These are phyloP conservation scores for Cynopterus brachyotis DNA, from an alignment of 2,113 vertebrate species.

Conservation along the genomic window DNA sequence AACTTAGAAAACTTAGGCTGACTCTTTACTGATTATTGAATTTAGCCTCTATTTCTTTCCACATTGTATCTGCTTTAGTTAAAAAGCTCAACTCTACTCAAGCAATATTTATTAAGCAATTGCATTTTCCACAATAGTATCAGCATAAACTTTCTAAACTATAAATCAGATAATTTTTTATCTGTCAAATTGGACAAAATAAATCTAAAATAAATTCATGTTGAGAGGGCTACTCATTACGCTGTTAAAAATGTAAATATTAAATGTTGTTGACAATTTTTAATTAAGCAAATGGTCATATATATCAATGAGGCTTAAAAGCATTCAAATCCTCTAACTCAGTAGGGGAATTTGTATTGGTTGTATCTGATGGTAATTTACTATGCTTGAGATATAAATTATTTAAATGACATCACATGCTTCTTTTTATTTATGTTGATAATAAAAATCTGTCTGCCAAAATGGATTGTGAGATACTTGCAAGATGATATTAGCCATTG, in stretches of 20 bases:
- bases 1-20: background rate
- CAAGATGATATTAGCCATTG: background rate
- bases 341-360: background rate
- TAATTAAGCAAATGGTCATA: conserved; percentile 24
- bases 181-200: background rate
- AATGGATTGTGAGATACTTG: background rate
- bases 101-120: background rate
- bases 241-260: background rate
- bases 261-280: background rate
- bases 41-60: background rate
- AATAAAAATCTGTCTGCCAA: background rate
- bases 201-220: background rate
- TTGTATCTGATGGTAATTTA: background rate
- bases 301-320: background rate
- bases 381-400: conserved; percentile 13
- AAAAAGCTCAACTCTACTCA: background rate
- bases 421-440: background rate
- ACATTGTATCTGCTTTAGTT: background rate
- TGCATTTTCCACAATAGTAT: background rate
- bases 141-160: background rate
- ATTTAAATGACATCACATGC: background rate
- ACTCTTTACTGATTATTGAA: background rate
- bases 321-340: background rate
- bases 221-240: background rate
- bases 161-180: background rate